A percentile compares a stretch with the other conserved stretches of the same genome.
Evolutionary conservation across 2,797 vertebrate species (phyloP).

Genomic region (Leucoraja ocellata): DNA sequence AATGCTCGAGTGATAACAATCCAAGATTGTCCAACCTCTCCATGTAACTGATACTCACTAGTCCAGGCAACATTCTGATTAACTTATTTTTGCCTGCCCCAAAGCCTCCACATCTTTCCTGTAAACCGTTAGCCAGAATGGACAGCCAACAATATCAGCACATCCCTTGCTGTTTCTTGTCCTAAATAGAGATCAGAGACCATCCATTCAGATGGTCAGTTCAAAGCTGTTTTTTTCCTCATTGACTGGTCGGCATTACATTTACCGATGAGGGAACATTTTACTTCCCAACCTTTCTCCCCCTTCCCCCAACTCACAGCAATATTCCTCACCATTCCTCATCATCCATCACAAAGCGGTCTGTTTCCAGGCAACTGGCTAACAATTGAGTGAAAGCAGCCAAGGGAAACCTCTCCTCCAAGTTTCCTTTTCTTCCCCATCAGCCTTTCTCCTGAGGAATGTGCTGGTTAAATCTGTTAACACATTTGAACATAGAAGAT

Average conservation of each 20-base stretch:
- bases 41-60: too few relatives aligned
- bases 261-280: neutral
- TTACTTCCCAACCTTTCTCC: neutral
- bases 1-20: too few relatives aligned
- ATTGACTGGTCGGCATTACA: neutral
- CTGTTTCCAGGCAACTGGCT: neutral
- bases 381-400: neutral
- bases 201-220: neutral
- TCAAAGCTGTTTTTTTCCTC: neutral
- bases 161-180: neutral
- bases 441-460: neutral
- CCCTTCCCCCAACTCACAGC: neutral
- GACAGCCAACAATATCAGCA: neutral
- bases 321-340: neutral
- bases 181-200: neutral
- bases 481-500: neutral
- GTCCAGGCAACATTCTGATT: too few relatives aligned
- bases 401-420: neutral
- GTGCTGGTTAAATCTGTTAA: neutral
- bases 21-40: too few relatives aligned
- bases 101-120: too few relatives aligned
- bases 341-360: neutral
- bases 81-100: too few relatives aligned
- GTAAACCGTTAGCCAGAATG: neutral
- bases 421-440: neutral